A percentile compares a stretch with the other conserved stretches of the same genome.
Conservation (phyloP, 1,140 invertebrate genomes). For the Drosophila pandora region DNA sequence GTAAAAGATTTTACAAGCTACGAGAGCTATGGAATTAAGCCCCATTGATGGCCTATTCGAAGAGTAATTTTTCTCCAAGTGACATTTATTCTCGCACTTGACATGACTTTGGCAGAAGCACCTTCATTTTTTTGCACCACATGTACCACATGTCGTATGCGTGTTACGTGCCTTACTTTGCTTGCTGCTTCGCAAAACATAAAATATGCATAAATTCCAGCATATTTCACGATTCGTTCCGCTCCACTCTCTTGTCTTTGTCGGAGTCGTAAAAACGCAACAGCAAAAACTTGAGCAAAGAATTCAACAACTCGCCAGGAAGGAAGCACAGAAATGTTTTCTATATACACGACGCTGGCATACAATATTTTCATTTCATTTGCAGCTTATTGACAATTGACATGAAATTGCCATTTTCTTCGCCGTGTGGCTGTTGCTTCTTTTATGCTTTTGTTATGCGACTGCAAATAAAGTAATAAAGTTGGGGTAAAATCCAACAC, state of each 20-base stretch:
- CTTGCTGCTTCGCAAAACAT: constrained; percentile 58
- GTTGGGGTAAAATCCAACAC: constrained; percentile 13
- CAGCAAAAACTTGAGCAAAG: constrained; percentile 29
- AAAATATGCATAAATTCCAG: constrained; percentile 80
- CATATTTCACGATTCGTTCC: constrained; percentile 53
- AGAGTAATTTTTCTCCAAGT: constrained; percentile 11
- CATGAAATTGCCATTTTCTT: constrained; percentile 70
- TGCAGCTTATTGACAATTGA: constrained; percentile 83
- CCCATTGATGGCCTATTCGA: not conserved
- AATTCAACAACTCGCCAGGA: constrained; percentile 36
- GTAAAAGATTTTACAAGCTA: no score
- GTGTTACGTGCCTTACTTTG: constrained; percentile 63
- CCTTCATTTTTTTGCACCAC: not conserved
- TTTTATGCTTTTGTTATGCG: constrained; percentile 76
- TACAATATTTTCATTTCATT: constrained; percentile 83
- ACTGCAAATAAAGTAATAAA: constrained; percentile 80
- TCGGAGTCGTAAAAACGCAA: constrained; percentile 61
- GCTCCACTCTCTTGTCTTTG: constrained; percentile 24
- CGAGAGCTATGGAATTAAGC: not conserved
- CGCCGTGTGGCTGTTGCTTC: constrained; percentile 39
- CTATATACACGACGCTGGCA: constrained; percentile 23
- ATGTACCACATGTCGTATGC: constrained; percentile 71
- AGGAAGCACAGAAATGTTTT: constrained; percentile 55
- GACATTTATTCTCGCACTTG: constrained; percentile 75
- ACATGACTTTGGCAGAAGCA: constrained; percentile 37